Evolutionary conservation across 2,797 vertebrate genomes (phyloP), one percentile per base, ranked within the genome.

Genomic region (Crenuchus spilurus): DNA sequence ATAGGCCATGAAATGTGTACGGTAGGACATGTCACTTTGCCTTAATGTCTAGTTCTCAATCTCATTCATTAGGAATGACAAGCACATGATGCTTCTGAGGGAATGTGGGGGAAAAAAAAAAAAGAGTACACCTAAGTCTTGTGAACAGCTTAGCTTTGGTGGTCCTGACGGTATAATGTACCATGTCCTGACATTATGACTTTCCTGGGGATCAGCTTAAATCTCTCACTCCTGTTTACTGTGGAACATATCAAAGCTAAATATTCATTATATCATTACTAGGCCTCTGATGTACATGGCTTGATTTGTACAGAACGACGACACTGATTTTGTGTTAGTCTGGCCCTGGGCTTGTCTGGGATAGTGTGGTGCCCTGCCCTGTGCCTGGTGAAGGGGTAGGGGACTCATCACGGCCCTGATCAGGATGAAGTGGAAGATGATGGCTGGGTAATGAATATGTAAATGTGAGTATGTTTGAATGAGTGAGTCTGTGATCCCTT

Each of bases 241-340:
- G 20, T 3, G 9, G 33, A 20, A 20, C 35, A 28, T 62, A 24
- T 78, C 44, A 74, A 49, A 44, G 41, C 6, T 65, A 70, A 73
- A 55, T 67, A 73, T 57, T 55, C 48, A 57, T 61, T 55, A n/a
- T n/a, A n/a, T n/a, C n/a, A n/a, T n/a, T n/a, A n/a, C n/a, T n/a
- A n/a, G n/a, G n/a, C n/a, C n/a, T n/a, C n/a, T n/a, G n/a, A n/a
- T n/a, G n/a, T n/a, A n/a, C n/a, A n/a, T n/a, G n/a, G n/a, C n/a
- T n/a, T n/a, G n/a, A n/a, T n/a, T n/a, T n/a, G n/a, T n/a, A n/a
- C n/a, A n/a, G n/a, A n/a, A n/a, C n/a, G n/a, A n/a, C n/a, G n/a
- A n/a, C n/a, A n/a, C n/a, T n/a, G n/a, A n/a, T n/a, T n/a, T n/a
- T n/a, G n/a, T n/a, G n/a, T n/a, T n/a, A n/a, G n/a, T n/a, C n/a